phyloP scores from a whole-genome alignment of 2,888 invertebrate genomes.

The Acleris literana region DNA sequence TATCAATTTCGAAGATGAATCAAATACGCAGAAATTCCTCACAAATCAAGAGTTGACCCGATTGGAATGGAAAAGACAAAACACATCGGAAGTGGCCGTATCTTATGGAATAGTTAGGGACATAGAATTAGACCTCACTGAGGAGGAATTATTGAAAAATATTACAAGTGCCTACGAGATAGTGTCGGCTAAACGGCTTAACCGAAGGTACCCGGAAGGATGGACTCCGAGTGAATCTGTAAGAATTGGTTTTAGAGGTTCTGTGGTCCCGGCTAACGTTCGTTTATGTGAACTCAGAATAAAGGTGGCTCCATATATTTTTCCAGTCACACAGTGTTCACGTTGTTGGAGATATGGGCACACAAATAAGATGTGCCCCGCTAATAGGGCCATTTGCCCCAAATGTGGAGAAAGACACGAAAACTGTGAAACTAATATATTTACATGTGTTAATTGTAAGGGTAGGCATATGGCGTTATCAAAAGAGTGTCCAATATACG shows the following conservation, averaged over 20 bases:
- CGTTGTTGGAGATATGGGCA: constrained; percentile 40
- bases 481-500: constrained; percentile 38
- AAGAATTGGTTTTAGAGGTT: constrained; percentile 25
- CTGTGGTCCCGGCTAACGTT: constrained; percentile 13
- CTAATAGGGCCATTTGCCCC: constrained; percentile 36
- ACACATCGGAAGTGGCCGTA: constrained; percentile 25
- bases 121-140: constrained; percentile 31
- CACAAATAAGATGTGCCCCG: constrained; percentile 26
- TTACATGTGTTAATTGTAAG: constrained; percentile 39
- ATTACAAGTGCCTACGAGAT: neutral
- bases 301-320: constrained; percentile 28
- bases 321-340: constrained; percentile 39
- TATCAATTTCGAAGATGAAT: constrained; percentile 25
- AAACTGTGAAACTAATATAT: constrained; percentile 41
- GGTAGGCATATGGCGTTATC: too few relatives aligned
- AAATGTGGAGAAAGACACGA: constrained; percentile 36
- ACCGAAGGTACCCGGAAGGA: constrained; percentile 11
- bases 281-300: constrained; percentile 14
- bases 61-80: constrained; percentile 22
- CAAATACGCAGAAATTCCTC: constrained; percentile 17
- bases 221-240: constrained; percentile 33
- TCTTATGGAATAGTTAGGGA: constrained; percentile 36
- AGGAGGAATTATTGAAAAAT: constrained; percentile 27
- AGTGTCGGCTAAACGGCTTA: too few relatives aligned
- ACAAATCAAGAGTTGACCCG: constrained; percentile 13